Conservation (phyloP, 2,797 vertebrate genomes). For the Pseudocheirus occidentalis region DNA sequence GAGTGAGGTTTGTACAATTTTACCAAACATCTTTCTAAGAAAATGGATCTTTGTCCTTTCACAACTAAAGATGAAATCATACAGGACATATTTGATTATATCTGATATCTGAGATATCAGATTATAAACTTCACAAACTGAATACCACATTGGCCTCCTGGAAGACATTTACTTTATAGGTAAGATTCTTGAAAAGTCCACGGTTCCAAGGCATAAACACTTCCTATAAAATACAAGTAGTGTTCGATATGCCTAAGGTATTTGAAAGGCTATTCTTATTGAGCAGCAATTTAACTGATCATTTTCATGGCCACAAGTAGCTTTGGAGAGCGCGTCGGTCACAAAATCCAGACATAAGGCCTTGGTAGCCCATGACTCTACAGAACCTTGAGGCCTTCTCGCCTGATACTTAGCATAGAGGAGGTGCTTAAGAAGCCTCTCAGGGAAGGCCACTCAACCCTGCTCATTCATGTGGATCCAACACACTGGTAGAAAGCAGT, state of each 20-base stretch:
- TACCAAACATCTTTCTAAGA: constrained; percentile 48
- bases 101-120: background rate
- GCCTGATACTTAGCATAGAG: background rate
- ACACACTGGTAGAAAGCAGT: background rate
- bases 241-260: background rate
- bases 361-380: background rate
- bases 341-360: background rate
- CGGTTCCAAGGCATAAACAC: background rate
- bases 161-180: background rate
- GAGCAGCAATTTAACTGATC: background rate
- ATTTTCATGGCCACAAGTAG: background rate
- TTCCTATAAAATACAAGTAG: background rate
- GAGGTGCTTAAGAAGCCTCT: background rate
- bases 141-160: background rate
- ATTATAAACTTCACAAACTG: background rate
- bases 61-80: constrained; percentile 39
- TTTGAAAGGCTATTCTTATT: background rate
- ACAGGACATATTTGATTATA: too few relatives aligned
- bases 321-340: background rate
- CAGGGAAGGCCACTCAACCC: background rate
- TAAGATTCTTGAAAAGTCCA: background rate
- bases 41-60: constrained; percentile 33
- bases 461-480: background rate
- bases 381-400: background rate
- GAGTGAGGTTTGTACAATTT: background rate